These are phyloP conservation scores for Epinotia brunnichana DNA, from an alignment of 2,888 invertebrate genomes.

Conservation along the genomic window DNA sequence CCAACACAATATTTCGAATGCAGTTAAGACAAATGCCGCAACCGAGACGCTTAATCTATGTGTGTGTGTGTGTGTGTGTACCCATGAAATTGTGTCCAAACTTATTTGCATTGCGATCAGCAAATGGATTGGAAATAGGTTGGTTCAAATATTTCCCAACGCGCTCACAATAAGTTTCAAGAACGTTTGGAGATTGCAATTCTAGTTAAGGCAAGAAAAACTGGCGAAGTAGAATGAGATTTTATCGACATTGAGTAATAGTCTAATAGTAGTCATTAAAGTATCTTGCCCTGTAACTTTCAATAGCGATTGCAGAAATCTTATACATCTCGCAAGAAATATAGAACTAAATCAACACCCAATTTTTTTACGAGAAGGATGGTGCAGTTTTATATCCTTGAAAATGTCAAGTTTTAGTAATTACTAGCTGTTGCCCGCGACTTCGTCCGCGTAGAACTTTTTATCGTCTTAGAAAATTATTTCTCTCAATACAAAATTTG, in stretches of 20 bases:
- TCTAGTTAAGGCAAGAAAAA: constrained; percentile 26
- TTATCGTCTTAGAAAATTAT: too few relatives aligned
- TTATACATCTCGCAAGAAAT: not conserved
- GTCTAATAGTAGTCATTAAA: constrained; percentile 15
- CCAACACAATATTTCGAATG: not conserved
- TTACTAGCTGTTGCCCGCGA: too few relatives aligned
- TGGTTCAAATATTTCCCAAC: constrained; percentile 37
- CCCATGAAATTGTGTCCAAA: constrained; percentile 34
- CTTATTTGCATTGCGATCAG: constrained; percentile 18
- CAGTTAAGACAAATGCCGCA: constrained; percentile 12
- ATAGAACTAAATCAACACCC: not conserved
- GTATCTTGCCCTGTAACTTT: not conserved
- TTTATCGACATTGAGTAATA: constrained; percentile 26
- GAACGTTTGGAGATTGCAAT: constrained; percentile 34
- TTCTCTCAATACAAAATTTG: too few relatives aligned
- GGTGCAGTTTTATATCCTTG: too few relatives aligned
- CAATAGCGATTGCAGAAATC: not conserved
- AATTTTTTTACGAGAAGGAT: not conserved
- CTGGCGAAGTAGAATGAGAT: constrained; percentile 24
- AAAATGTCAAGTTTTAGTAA: too few relatives aligned
- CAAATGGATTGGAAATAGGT: constrained; percentile 33
- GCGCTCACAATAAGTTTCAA: constrained; percentile 28
- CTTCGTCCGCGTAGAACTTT: too few relatives aligned
- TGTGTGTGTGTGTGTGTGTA: constrained; percentile 1
- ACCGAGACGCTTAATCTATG: constrained; percentile 1